Conservation (phyloP, 2,888 invertebrate genomes). For the Pasiphila rectangulata region DNA sequence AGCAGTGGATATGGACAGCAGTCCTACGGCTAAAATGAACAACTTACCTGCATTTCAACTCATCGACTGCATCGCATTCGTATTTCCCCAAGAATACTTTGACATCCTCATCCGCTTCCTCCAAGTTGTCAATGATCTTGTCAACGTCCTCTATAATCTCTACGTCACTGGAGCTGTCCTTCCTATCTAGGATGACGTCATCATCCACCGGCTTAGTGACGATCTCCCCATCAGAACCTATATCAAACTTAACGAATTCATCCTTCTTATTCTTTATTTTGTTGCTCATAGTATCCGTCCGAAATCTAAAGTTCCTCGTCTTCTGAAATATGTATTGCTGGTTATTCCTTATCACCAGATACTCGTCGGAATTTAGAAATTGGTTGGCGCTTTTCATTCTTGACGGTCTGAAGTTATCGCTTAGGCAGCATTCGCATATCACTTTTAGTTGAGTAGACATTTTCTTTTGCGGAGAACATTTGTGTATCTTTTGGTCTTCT, state of each 20-base stretch:
- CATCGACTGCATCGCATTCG: constrained; percentile 45
- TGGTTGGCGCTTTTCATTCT: constrained; percentile 62
- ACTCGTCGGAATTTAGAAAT: constrained; percentile 62
- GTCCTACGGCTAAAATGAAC: too few species aligned
- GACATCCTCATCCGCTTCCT: constrained; percentile 69
- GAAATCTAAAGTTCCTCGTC: constrained; percentile 45
- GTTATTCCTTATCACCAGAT: constrained; percentile 68
- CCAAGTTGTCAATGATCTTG: constrained; percentile 65
- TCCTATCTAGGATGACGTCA: constrained; percentile 50
- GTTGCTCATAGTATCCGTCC: constrained; percentile 36
- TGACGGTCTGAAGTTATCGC: constrained; percentile 60
- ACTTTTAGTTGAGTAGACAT: constrained; percentile 62
- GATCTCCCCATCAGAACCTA: constrained; percentile 69
- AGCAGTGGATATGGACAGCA: too few species aligned
- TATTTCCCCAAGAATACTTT: constrained; percentile 71
- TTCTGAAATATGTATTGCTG: constrained; percentile 73
- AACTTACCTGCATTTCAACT: constrained; percentile 66
- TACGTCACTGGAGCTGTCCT: constrained; percentile 62
- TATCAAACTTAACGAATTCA: constrained; percentile 68
- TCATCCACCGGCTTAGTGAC: constrained; percentile 58
- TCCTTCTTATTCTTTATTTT: constrained; percentile 39
- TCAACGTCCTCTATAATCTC: constrained; percentile 68
- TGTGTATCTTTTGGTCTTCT: constrained; percentile 67
- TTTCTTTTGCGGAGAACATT: constrained; percentile 63
- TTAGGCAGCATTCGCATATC: constrained; percentile 63